Evolutionary conservation across 2,888 invertebrate genomes (phyloP).

Genomic region (Drosophila putrida): DNA sequence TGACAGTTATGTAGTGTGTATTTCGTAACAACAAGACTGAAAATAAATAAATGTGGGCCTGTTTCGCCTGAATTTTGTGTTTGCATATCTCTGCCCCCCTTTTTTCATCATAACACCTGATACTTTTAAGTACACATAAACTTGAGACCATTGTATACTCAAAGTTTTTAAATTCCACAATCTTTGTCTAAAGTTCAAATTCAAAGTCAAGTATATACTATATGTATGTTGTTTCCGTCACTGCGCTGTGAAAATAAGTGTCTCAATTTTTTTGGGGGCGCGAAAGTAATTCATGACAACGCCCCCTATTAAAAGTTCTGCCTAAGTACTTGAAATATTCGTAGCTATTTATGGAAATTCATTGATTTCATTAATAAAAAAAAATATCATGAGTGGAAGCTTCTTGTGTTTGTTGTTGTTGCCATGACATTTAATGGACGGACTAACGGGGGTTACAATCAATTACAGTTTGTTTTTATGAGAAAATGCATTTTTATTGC

Average conservation of each 20-base stretch:
- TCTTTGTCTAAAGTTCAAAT: slow-evolving; percentile 40
- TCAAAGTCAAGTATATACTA: slow-evolving; percentile 37
- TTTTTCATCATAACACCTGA: slow-evolving; percentile 9
- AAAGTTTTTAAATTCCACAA: slow-evolving; percentile 10
- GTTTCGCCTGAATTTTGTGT: slow-evolving; percentile 41
- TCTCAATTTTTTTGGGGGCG: slow-evolving; percentile 1
- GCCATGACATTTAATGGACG: slow-evolving; percentile 39
- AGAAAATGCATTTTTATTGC: slow-evolving; percentile 38
- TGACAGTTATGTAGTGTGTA: slow-evolving; percentile 35
- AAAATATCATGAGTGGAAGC: not conserved
- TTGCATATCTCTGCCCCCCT: not conserved
- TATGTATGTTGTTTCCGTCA: slow-evolving; percentile 6
- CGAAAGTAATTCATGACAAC: not conserved
- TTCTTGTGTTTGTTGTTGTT: slow-evolving; percentile 34
- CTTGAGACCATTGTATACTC: slow-evolving; percentile 16
- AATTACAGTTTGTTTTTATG: slow-evolving; percentile 36
- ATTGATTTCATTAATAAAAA: slow-evolving; percentile 53
- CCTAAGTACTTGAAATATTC: slow-evolving; percentile 20
- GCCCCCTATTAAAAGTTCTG: slow-evolving; percentile 19
- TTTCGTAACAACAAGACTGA: slow-evolving; percentile 67
- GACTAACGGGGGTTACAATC: slow-evolving; percentile 19
- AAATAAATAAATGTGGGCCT: slow-evolving; percentile 56
- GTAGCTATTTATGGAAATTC: slow-evolving; percentile 48
- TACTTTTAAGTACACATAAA: slow-evolving; percentile 13
- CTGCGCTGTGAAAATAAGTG: slow-evolving; percentile 1